phyloP scores from a whole-genome alignment of 2,797 vertebrate genomes.

The Lophius americanus region DNA sequence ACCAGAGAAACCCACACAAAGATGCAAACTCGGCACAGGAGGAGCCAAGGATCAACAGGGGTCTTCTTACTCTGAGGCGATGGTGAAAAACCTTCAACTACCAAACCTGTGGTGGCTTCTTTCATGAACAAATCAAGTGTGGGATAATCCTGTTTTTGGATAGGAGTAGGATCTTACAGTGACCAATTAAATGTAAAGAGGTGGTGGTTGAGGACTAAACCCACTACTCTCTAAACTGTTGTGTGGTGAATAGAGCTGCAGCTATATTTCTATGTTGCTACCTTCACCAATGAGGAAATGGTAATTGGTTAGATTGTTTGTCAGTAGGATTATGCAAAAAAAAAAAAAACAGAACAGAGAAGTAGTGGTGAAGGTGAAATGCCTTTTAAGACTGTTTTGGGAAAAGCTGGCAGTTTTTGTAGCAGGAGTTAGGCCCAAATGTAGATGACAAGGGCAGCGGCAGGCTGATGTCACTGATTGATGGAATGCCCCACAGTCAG shows the following conservation, averaged over 20 bases:
- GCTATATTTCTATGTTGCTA: not conserved
- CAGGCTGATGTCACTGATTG: no score
- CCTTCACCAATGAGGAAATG: no score
- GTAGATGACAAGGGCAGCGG: no score
- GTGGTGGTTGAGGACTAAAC: constrained; percentile 1
- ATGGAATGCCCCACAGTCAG: no score
- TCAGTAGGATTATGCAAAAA: no score
- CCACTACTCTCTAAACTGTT: not conserved
- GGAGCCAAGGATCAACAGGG: constrained; percentile 56
- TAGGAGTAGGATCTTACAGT: not conserved
- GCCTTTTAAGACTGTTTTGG: not conserved
- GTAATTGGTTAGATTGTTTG: no score
- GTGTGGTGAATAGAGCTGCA: not conserved
- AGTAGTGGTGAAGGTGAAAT: not conserved
- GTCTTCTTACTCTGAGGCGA: constrained; percentile 34
- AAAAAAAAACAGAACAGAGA: no score
- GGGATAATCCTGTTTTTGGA: not conserved
- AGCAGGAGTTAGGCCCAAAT: no score
- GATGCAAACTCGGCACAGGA: constrained; percentile 38
- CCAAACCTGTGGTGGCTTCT: constrained; percentile 1
- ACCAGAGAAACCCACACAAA: constrained; percentile 60
- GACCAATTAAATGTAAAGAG: constrained; percentile 5
- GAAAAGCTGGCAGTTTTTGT: no score
- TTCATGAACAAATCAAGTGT: constrained; percentile 15
- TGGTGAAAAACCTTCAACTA: constrained; percentile 32